These are phyloP conservation scores for Trichosurus vulpecula DNA, from an alignment of 2,797 vertebrate species.

Conservation along the genomic window DNA sequence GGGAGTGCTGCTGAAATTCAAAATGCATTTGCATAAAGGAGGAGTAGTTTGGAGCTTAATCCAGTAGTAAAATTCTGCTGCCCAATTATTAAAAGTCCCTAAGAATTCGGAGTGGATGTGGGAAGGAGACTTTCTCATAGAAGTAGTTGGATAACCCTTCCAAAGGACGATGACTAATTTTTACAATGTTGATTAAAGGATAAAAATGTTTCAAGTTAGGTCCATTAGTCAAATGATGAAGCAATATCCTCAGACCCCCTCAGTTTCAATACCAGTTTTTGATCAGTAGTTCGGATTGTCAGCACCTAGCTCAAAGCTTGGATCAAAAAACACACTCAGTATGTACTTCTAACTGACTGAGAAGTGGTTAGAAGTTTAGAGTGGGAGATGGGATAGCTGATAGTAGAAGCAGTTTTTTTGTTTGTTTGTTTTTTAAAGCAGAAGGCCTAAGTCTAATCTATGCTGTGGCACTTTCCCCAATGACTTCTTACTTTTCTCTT, in stretches of 20 bases:
- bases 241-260: not conserved
- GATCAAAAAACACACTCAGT: not conserved
- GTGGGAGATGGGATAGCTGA: not conserved
- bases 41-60: not conserved
- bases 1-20: not conserved
- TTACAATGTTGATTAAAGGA: not conserved
- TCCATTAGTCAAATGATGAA: not conserved
- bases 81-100: not conserved
- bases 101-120: not conserved
- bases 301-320: not conserved
- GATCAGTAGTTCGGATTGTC: not conserved
- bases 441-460: not conserved
- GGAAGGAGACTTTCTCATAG: not conserved
- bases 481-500: not conserved
- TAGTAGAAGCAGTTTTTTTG: not conserved
- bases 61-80: not conserved
- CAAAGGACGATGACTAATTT: not conserved
- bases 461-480: not conserved
- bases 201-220: not conserved
- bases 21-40: not conserved
- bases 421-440: too few species aligned
- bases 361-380: not conserved
- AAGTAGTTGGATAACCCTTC: not conserved
- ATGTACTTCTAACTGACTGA: not conserved
- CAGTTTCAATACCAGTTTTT: not conserved